Evolutionary conservation across 2,888 invertebrate species (phyloP).

Genomic region (Epinotia bilunana): DNA sequence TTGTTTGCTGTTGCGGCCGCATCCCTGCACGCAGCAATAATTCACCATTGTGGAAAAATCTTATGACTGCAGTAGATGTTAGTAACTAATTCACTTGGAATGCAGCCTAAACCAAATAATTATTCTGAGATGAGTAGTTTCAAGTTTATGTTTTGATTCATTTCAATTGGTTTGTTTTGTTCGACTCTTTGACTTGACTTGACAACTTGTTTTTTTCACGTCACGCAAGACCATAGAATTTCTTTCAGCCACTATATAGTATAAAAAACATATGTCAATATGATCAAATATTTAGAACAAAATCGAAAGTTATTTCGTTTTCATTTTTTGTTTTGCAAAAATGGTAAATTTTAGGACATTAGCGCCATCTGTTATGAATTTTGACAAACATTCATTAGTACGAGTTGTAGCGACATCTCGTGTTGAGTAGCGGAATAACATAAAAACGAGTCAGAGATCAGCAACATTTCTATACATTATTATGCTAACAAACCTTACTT

Average conservation of each 20-base stretch:
- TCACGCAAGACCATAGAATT: neutral
- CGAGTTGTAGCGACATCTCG: slow-evolving; percentile 14
- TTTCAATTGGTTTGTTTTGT: neutral
- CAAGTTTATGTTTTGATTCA: neutral
- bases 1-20: slow-evolving; percentile 71
- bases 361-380: slow-evolving; percentile 11
- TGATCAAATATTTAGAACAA: too few species aligned
- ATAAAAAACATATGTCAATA: too few species aligned
- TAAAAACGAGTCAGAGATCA: neutral
- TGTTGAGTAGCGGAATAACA: slow-evolving; percentile 27
- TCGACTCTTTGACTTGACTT: too few species aligned
- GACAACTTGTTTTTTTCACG: neutral
- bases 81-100: too few species aligned
- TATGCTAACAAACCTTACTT: too few species aligned
- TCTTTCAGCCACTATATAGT: neutral
- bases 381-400: neutral
- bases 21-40: slow-evolving; percentile 74
- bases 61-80: neutral
- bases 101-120: too few species aligned
- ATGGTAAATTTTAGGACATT: neutral
- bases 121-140: neutral
- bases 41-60: slow-evolving; percentile 65
- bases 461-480: slow-evolving; percentile 15
- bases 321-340: neutral
- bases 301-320: neutral